Base-by-base conservation (phyloP, 2,888 invertebrate species). In the Scaptomyza cyrtandrae region DNA sequence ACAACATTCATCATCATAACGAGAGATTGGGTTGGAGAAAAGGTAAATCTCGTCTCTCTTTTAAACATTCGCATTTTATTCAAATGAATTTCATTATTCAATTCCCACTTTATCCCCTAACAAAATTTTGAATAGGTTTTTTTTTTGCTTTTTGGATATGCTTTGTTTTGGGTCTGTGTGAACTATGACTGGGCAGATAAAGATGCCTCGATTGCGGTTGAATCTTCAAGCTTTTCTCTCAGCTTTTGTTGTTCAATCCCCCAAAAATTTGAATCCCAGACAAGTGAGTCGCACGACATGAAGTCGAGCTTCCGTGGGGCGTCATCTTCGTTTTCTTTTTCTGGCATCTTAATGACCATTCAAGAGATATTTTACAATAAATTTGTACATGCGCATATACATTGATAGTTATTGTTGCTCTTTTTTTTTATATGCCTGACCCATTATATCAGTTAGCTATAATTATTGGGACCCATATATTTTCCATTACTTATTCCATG, bases 31-130 rank as follows among this genome's bases (percentile, higher is more conserved):
- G 27, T 37, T 55, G 55, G 27, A 31, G 53, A 55, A 29, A 58
- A 67, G 73, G 75, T 69, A 75, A 71, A 66, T 69, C 49, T 48
- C 45, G 57, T 33, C 66, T 44, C 48, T 29, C 29, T 24, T 24
- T 64, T 59, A 50, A 52, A 79, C 78, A 81, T 89, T 89, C 88
- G 82, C 89, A 87, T 87, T 86, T 86, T 76, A 89, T 87, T 89
- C 79, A 87, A 87, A 78, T 89, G 86, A 89, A 89, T 89, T 78
- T 84, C 71, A 68, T 84, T 75, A 76, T 78, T 73, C 76, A 75
- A 76, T 76, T 88, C 84, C 77, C 46, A 54, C 81, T 66, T 54
- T 41, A 66, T 68, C 52, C 57, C 19, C 19, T n/a, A 45, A 48
- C 27, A 14, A 57, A 58, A 19, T 19, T 44, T 11, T 14, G 37